Evolutionary conservation across 2,113 vertebrate species (phyloP).

Genomic region (Arenaria interpres): DNA sequence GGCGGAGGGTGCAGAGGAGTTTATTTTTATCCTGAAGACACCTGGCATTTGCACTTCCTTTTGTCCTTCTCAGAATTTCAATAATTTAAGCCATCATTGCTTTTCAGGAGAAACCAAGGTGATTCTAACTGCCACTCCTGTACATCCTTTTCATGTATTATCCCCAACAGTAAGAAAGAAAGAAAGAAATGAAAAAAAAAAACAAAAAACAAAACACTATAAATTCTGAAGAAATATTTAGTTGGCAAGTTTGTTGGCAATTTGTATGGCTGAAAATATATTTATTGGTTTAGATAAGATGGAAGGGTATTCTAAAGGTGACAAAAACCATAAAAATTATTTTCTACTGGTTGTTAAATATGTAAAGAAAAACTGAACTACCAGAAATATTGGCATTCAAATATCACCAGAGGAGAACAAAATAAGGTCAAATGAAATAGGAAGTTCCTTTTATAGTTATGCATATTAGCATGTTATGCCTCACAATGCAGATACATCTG

Average conservation of each 20-base stretch:
- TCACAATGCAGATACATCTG: background rate
- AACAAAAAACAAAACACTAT: no score
- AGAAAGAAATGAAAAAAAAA: no score
- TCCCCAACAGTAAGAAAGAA: fast-evolving
- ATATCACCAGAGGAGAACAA: background rate
- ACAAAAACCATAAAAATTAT: background rate
- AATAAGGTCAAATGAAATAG: background rate
- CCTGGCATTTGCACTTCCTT: background rate
- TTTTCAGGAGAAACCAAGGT: background rate
- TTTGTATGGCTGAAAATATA: background rate
- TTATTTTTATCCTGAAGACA: background rate
- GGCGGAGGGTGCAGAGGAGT: background rate
- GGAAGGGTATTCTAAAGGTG: fast-evolving
- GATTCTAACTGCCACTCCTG: background rate
- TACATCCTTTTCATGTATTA: background rate
- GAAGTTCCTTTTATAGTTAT: background rate
- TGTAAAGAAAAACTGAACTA: background rate
- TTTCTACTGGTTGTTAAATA: background rate
- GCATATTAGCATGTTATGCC: background rate
- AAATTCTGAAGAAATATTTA: background rate
- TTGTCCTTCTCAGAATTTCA: background rate
- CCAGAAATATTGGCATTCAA: background rate
- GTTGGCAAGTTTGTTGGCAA: background rate
- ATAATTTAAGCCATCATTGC: background rate
- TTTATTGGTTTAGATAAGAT: background rate